Conservation (phyloP, 2,113 vertebrate genomes). For the Heterotis niloticus region DNA sequence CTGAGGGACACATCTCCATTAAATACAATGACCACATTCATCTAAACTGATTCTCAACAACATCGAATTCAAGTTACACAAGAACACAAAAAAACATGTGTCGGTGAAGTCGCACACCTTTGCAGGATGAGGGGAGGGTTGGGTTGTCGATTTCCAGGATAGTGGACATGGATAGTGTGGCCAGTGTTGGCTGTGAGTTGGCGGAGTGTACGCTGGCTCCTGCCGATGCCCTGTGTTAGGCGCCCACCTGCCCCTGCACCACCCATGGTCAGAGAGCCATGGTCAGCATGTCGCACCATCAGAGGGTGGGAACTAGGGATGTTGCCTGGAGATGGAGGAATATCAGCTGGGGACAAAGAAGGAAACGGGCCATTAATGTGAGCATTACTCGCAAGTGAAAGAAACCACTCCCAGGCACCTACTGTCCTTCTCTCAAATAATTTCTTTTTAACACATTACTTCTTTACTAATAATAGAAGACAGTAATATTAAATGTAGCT, state of each 20-base stretch:
- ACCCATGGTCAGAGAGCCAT: constrained; percentile 80
- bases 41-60: too few species aligned
- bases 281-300: constrained; percentile 90
- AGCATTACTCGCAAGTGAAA: not conserved
- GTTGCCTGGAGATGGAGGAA: constrained; percentile 89
- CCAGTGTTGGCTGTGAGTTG: constrained; percentile 87
- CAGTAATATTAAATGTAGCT: not conserved
- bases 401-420: not conserved
- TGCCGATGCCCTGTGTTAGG: constrained; percentile 83
- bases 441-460: not conserved
- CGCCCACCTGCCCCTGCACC: constrained; percentile 79
- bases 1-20: constrained; percentile 44
- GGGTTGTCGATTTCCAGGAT: constrained; percentile 86
- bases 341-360: constrained; percentile 72
- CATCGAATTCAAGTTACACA: too few species aligned
- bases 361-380: not conserved
- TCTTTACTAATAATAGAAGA: too few species aligned
- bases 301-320: constrained; percentile 88
- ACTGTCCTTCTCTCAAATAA: not conserved
- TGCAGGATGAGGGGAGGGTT: constrained; percentile 89
- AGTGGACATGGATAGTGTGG: constrained; percentile 91
- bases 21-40: too few species aligned
- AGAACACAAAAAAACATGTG: too few species aligned
- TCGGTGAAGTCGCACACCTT: constrained; percentile 56
- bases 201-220: constrained; percentile 84